These are phyloP conservation scores for Philotrypesis tridentata DNA, from an alignment of 1,140 invertebrate genomes.

Conservation along the genomic window DNA sequence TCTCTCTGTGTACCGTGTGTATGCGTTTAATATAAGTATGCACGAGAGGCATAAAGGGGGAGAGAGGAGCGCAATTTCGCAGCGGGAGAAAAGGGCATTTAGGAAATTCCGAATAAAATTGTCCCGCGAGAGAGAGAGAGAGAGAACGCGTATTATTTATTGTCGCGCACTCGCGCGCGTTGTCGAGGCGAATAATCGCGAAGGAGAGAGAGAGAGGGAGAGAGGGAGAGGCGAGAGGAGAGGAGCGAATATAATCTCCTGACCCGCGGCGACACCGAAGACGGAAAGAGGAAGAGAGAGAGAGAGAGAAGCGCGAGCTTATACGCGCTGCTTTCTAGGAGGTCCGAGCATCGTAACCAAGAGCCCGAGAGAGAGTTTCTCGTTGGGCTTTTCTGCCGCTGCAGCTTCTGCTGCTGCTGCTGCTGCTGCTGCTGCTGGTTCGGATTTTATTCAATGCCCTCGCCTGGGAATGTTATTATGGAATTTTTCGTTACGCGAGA, in stretches of 20 bases:
- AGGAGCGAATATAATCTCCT: slow-evolving; percentile 48
- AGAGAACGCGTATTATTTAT: slow-evolving; percentile 43
- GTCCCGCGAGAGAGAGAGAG: slow-evolving; percentile 21
- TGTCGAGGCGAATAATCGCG: neutral
- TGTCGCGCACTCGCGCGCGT: slow-evolving; percentile 46
- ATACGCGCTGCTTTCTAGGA: slow-evolving; percentile 45
- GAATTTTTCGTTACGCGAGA: neutral
- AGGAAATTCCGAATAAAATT: slow-evolving; percentile 45
- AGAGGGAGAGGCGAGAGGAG: slow-evolving; percentile 27
- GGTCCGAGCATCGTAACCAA: slow-evolving; percentile 38
- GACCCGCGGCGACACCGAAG: slow-evolving; percentile 47
- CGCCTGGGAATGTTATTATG: neutral
- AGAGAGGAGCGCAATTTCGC: slow-evolving; percentile 12
- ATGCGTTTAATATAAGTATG: neutral
- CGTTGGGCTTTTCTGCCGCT: neutral
- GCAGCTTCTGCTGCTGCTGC: no score
- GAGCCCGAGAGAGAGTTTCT: slow-evolving; percentile 23
- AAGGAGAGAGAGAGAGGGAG: neutral
- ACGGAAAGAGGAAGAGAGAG: slow-evolving; percentile 32
- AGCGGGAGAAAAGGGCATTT: slow-evolving; percentile 28
- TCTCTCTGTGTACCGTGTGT: neutral
- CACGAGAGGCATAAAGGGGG: slow-evolving; percentile 8
- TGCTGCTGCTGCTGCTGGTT: neutral
- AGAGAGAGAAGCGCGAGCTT: slow-evolving; percentile 28
- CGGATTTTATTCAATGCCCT: neutral